phyloP scores from a whole-genome alignment of 2,888 invertebrate genomes.

The Cephonodes hylas region DNA sequence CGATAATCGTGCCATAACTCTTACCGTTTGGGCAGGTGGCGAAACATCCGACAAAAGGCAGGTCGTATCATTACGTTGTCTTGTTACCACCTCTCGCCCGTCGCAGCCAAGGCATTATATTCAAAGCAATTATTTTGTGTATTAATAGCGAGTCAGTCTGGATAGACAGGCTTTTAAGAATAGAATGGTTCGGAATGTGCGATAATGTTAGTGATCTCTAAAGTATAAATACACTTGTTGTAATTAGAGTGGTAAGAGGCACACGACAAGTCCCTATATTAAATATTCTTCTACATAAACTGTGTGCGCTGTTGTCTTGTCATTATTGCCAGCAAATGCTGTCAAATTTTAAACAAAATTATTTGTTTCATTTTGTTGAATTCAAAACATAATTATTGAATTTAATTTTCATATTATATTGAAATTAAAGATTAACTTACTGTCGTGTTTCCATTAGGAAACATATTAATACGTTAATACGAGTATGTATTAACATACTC shows the following conservation, averaged over 20 bases:
- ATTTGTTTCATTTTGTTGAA: no score
- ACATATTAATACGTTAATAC: no score
- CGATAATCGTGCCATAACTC: slow-evolving; percentile 39
- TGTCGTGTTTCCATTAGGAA: no score
- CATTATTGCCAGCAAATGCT: no score
- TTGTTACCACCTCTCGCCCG: slow-evolving; percentile 75
- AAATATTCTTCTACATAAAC: no score
- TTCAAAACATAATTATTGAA: no score
- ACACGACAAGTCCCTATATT: background rate
- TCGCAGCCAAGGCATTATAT: slow-evolving; percentile 60
- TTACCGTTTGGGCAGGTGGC: slow-evolving; percentile 78
- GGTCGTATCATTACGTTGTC: slow-evolving; percentile 78
- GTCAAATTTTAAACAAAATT: no score
- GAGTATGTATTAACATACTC: no score
- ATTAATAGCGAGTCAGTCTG: slow-evolving; percentile 49
- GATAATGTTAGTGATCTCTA: background rate
- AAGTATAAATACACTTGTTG: background rate
- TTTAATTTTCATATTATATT: no score
- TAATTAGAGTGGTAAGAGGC: background rate
- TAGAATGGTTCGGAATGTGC: background rate
- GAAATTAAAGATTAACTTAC: no score
- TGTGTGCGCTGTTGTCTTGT: no score
- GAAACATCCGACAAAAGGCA: slow-evolving; percentile 76
- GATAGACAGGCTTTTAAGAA: slow-evolving; percentile 8
- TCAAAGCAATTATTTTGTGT: slow-evolving; percentile 72